Evolutionary conservation across 2,888 invertebrate genomes (phyloP).

Genomic region (Cataglyphis cursor): DNA sequence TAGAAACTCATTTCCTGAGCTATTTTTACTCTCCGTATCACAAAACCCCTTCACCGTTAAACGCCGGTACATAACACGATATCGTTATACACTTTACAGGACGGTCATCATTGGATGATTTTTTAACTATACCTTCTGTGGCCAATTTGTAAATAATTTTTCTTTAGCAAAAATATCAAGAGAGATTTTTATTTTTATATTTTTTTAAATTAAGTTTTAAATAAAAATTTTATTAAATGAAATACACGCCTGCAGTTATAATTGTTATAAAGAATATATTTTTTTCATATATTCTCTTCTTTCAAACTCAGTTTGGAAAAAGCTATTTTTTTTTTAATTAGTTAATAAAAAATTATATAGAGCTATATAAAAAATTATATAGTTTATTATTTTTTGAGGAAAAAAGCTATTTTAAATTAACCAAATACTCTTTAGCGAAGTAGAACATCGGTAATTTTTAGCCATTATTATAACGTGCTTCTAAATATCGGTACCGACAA

Average conservation of each 20-base stretch:
- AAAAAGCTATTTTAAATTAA: background rate
- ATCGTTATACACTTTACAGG: slow-evolving; percentile 8
- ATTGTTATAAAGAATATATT: background rate
- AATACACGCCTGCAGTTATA: background rate
- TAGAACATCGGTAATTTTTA: background rate
- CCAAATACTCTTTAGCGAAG: background rate
- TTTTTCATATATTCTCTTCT: background rate
- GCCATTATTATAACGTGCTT: background rate
- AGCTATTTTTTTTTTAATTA: background rate
- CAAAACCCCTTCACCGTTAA: slow-evolving; percentile 28
- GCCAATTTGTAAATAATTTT: background rate
- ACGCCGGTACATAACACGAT: slow-evolving; percentile 32
- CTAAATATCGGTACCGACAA: background rate
- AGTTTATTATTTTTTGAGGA: background rate
- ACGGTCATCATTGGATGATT: background rate
- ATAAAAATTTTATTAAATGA: background rate
- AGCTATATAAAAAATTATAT: background rate
- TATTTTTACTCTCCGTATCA: slow-evolving; percentile 41
- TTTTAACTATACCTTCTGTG: background rate
- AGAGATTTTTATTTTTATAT: background rate
- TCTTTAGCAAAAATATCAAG: background rate
- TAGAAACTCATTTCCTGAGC: slow-evolving; percentile 62
- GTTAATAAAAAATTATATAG: background rate
- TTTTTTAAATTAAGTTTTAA: background rate
- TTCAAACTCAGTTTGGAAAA: background rate